These are phyloP conservation scores for Rhodophaea formosa DNA, from an alignment of 2,888 invertebrate species.

Conservation along the genomic window DNA sequence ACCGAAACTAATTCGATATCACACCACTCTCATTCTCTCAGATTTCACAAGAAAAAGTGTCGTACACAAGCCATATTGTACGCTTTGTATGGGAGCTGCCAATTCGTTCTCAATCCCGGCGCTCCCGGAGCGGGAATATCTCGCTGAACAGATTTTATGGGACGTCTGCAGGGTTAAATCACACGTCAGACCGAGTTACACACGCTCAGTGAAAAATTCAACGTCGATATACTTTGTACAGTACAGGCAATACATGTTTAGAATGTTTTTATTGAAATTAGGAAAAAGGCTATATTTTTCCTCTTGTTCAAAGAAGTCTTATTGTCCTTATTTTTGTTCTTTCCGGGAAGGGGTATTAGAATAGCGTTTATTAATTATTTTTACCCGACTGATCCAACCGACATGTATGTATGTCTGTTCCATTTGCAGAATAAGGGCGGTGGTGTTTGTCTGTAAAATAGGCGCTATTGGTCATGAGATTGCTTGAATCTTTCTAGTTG, in stretches of 20 bases:
- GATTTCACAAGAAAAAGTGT: slow-evolving; percentile 4
- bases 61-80: slow-evolving; percentile 11
- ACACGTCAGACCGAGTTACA: slow-evolving; percentile 27
- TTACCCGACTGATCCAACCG: no score
- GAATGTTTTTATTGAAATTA: not conserved
- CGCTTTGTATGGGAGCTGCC: slow-evolving; percentile 13
- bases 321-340: no score
- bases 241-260: not conserved
- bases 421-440: no score
- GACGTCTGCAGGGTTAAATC: slow-evolving; percentile 33
- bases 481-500: no score
- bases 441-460: no score
- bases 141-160: slow-evolving; percentile 47
- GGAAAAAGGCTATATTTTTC: not conserved
- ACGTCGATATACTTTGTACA: slow-evolving; percentile 17
- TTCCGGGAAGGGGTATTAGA: no score
- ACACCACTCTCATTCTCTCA: not conserved
- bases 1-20: not conserved
- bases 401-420: no score
- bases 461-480: no score
- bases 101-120: slow-evolving; percentile 16
- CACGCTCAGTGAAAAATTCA: slow-evolving; percentile 19
- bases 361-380: no score
- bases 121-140: slow-evolving; percentile 34
- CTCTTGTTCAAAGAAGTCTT: no score